Conservation (phyloP, 2,888 invertebrate genomes). For the Ecliptopera silaceata region DNA sequence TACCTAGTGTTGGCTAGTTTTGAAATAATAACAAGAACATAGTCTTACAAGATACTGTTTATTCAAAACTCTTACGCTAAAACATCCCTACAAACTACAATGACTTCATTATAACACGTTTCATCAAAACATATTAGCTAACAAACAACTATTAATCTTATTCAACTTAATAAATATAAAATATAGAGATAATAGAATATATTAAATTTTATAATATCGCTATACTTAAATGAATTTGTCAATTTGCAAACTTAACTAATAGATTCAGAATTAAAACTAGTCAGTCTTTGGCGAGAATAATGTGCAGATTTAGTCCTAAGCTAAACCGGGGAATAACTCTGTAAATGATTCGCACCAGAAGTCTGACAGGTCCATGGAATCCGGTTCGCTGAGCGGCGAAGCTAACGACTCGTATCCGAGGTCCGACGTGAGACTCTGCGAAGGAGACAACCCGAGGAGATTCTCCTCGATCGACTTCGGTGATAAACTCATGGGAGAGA, state of each 20-base stretch:
- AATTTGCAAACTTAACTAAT: conserved; percentile 48
- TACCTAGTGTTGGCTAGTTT: not conserved
- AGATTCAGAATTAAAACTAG: conserved; percentile 57
- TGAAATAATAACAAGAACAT: not conserved
- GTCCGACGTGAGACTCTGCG: conserved; percentile 71
- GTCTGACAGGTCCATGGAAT: conserved; percentile 81
- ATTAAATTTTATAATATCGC: conserved; percentile 31
- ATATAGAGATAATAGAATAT: conserved; percentile 13
- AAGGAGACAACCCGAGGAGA: conserved; percentile 65
- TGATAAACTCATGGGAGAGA: conserved; percentile 73
- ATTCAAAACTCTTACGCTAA: conserved; percentile 50
- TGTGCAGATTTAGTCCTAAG: conserved; percentile 70
- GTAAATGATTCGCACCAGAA: conserved; percentile 90
- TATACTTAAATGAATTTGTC: conserved; percentile 50
- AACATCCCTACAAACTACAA: conserved; percentile 55
- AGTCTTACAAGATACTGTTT: conserved; percentile 45
- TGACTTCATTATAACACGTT: conserved; percentile 39
- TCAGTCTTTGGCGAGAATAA: conserved; percentile 77
- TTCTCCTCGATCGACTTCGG: conserved; percentile 65
- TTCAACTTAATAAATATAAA: conserved; percentile 2
- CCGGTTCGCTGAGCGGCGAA: conserved; percentile 75
- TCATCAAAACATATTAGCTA: conserved; percentile 39
- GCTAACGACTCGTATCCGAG: conserved; percentile 77
- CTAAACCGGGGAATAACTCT: conserved; percentile 89
- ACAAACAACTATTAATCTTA: conserved; percentile 17